phyloP scores from a whole-genome alignment of 2,888 invertebrate species.

The Meloe dianella region DNA sequence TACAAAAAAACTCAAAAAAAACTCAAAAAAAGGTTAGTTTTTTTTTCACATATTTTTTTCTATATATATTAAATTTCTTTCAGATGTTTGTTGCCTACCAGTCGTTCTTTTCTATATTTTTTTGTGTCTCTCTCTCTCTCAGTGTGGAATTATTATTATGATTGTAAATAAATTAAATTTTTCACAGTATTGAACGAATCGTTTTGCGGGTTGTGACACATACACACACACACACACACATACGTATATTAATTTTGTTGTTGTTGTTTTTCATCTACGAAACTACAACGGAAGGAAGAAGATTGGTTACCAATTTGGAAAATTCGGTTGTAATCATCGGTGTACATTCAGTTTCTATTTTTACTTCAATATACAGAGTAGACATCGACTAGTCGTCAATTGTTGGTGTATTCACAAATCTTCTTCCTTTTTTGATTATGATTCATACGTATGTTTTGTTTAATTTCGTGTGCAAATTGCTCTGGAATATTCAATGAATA shows the following conservation, averaged over 20 bases:
- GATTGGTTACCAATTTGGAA: conserved; percentile 46
- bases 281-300: conserved; percentile 39
- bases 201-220: conserved; percentile 55
- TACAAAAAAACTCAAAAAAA: conserved; percentile 26
- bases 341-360: neutral
- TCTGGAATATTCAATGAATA: conserved; percentile 28
- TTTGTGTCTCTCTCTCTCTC: conserved; percentile 41
- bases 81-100: conserved; percentile 41
- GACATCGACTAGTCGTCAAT: conserved; percentile 50
- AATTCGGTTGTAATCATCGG: too few species aligned
- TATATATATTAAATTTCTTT: conserved; percentile 25
- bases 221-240: conserved; percentile 37
- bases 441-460: conserved; percentile 24
- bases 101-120: conserved; percentile 29
- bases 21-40: conserved; percentile 59
- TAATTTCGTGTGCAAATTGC: conserved; percentile 18
- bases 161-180: conserved; percentile 21
- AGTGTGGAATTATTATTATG: conserved; percentile 36
- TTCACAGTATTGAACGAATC: conserved; percentile 53
- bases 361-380: conserved; percentile 40
- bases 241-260: too few species aligned
- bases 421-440: conserved; percentile 12
- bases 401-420: conserved; percentile 12
- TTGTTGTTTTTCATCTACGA: too few species aligned
- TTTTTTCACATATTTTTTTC: conserved; percentile 42